Evolutionary conservation across 2,113 vertebrate genomes (phyloP).

Genomic region (Anhinga anhinga): DNA sequence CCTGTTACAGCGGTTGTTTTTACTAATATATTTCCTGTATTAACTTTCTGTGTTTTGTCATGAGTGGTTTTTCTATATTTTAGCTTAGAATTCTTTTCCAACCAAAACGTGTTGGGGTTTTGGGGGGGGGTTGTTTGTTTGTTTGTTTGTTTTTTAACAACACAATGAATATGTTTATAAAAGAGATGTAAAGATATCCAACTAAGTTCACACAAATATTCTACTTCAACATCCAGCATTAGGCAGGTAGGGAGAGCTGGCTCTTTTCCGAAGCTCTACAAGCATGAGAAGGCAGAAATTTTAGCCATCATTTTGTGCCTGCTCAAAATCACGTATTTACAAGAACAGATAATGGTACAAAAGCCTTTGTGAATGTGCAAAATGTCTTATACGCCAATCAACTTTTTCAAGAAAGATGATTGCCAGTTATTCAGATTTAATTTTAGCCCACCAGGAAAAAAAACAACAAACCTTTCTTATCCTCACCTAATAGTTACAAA

Average conservation of each 20-base stretch:
- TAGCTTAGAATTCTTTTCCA: not conserved
- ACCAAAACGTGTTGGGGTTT: not conserved
- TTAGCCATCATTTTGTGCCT: not conserved
- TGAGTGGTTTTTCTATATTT: not conserved
- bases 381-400: not conserved
- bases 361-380: not conserved
- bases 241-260: not conserved
- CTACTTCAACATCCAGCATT: not conserved
- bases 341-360: not conserved
- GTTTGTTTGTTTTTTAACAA: not conserved
- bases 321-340: not conserved
- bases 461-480: not conserved
- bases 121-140: not conserved
- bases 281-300: not conserved
- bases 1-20: not conserved
- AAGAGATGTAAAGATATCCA: not conserved
- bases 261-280: not conserved
- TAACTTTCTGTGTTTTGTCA: not conserved
- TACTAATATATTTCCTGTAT: not conserved
- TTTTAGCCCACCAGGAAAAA: not conserved
- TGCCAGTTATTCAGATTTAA: not conserved
- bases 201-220: not conserved
- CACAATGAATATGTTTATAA: not conserved
- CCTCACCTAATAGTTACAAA: not conserved
- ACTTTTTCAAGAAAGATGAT: not conserved